Evolutionary conservation across 2,113 vertebrate species (phyloP).

Genomic region (Phyllopteryx taeniolatus): DNA sequence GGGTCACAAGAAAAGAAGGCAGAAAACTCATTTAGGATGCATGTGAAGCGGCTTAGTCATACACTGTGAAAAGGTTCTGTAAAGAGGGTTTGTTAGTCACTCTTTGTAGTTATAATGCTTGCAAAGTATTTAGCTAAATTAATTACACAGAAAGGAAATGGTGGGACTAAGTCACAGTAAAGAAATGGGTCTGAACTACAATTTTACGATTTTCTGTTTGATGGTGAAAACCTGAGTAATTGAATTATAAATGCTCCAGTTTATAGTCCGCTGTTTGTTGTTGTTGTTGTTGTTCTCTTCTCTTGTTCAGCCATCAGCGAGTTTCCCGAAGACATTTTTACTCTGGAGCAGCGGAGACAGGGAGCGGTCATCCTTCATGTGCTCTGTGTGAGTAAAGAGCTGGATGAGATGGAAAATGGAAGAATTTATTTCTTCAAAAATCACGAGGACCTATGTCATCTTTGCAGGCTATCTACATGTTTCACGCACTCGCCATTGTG

Average conservation of each 20-base stretch:
- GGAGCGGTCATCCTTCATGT: constrained; percentile 76
- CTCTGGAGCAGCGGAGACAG: constrained; percentile 65
- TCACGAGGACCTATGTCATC: constrained; percentile 16
- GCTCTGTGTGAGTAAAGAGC: constrained; percentile 65
- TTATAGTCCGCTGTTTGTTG: background rate
- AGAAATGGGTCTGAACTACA: background rate
- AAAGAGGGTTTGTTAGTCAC: background rate
- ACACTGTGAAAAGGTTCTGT: background rate
- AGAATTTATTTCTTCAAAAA: background rate
- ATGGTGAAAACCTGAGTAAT: background rate
- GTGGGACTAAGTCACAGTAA: background rate
- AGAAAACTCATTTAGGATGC: constrained; percentile 7
- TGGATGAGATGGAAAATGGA: background rate
- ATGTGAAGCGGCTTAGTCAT: background rate
- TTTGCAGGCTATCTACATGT: constrained; percentile 77
- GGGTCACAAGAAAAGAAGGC: constrained; percentile 10
- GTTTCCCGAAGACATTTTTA: constrained; percentile 77
- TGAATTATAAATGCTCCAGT: background rate
- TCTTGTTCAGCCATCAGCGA: constrained; percentile 68
- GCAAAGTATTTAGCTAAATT: background rate
- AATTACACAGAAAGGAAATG: background rate
- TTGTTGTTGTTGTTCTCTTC: constrained; percentile 8
- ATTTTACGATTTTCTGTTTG: background rate
- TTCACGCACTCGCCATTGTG: constrained; percentile 76
- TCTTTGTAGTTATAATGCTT: background rate